Conservation (phyloP, 2,113 vertebrate species). For the Petaurus breviceps region DNA sequence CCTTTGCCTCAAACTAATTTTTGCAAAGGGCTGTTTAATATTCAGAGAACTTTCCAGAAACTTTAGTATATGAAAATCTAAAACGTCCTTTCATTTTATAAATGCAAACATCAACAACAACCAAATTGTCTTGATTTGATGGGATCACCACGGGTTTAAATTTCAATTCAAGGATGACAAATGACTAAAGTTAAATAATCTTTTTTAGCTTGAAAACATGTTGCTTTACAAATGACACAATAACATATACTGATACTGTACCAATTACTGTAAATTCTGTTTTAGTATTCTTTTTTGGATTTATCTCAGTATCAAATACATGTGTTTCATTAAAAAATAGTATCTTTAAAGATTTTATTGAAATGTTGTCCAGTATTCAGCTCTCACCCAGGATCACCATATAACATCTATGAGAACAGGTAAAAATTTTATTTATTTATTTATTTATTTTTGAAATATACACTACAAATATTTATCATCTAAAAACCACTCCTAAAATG, state of each 20-base stretch:
- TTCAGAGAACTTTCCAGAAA: neutral
- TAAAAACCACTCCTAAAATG: neutral
- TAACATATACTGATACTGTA: conserved; percentile 20
- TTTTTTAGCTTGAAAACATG: neutral
- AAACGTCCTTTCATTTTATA: conserved; percentile 38
- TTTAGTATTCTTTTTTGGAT: neutral
- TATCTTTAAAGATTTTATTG: neutral
- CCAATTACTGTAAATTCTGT: conserved; percentile 2
- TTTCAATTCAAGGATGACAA: conserved; percentile 30
- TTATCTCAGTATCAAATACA: conserved; percentile 16
- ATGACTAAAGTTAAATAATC: conserved; percentile 15
- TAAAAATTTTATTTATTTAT: neutral
- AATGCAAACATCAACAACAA: neutral
- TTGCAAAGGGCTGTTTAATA: neutral
- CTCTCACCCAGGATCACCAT: neutral
- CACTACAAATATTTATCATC: neutral
- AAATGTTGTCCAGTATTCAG: neutral
- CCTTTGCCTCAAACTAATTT: neutral
- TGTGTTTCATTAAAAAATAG: neutral
- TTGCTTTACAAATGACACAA: conserved; percentile 15
- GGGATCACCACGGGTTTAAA: neutral
- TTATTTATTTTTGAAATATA: neutral
- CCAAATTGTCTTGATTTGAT: neutral
- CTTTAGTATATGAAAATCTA: conserved; percentile 29
- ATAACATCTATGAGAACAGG: neutral